Evolutionary conservation across 2,888 invertebrate genomes (phyloP).

Genomic region (Phalera bucephala): DNA sequence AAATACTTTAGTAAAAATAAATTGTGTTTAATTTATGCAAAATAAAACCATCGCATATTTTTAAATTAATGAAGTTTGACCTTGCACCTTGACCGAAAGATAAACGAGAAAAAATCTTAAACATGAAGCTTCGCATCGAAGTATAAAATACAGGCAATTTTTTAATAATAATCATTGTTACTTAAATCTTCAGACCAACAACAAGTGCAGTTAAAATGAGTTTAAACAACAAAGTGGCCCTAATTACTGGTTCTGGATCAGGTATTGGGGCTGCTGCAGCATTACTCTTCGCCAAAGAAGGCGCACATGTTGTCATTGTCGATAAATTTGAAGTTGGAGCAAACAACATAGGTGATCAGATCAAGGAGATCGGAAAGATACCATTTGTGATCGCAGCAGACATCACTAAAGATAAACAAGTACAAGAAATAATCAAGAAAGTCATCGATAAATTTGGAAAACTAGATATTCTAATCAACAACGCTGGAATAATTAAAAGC

Average conservation of each 20-base stretch:
- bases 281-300: background rate
- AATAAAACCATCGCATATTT: too few relatives aligned
- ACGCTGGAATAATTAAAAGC: background rate
- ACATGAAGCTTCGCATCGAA: too few relatives aligned
- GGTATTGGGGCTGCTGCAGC: slow-evolving; percentile 2
- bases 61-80: too few relatives aligned
- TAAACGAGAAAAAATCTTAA: too few relatives aligned
- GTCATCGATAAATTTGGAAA: background rate
- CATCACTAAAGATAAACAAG: background rate
- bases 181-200: too few relatives aligned
- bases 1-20: too few relatives aligned
- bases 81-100: too few relatives aligned
- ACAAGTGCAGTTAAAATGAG: background rate
- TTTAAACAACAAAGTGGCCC: slow-evolving; percentile 1
- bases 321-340: background rate
- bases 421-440: background rate
- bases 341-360: background rate
- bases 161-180: too few relatives aligned
- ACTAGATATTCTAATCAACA: background rate
- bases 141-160: too few relatives aligned
- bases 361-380: background rate
- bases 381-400: background rate
- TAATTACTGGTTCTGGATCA: slow-evolving; percentile 1
- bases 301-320: background rate
- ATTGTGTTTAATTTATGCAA: too few relatives aligned